phyloP scores from a whole-genome alignment of 1,140 invertebrate species.

The Mylabris phalerata region DNA sequence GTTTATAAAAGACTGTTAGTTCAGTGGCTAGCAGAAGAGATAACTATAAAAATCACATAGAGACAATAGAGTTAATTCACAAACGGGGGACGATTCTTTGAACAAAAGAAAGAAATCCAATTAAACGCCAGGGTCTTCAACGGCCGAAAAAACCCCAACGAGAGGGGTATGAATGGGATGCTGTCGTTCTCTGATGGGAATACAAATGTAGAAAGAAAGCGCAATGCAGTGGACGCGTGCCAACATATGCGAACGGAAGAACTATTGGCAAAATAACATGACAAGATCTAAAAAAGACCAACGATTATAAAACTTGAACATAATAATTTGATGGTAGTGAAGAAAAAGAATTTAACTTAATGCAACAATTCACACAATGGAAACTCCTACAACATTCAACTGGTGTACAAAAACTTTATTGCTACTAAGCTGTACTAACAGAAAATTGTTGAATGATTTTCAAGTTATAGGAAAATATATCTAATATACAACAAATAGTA shows the following conservation, averaged over 20 bases:
- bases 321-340: background rate
- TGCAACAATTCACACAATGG: background rate
- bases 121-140: slow-evolving; percentile 21
- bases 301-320: background rate
- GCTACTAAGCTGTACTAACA: too few relatives aligned
- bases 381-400: background rate
- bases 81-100: slow-evolving; percentile 19
- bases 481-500: too few relatives aligned
- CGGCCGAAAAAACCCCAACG: background rate
- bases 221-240: slow-evolving; percentile 16
- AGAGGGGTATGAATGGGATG: slow-evolving; percentile 10
- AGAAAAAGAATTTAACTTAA: background rate
- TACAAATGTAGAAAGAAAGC: slow-evolving; percentile 24
- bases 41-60: too few relatives aligned
- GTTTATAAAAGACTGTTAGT: too few relatives aligned
- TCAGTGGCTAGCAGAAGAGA: too few relatives aligned
- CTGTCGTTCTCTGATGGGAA: slow-evolving; percentile 21
- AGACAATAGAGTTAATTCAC: slow-evolving; percentile 33
- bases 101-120: slow-evolving; percentile 32
- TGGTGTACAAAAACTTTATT: background rate
- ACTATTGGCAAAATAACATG: slow-evolving; percentile 9
- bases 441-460: too few relatives aligned
- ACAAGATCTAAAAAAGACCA: background rate
- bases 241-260: slow-evolving; percentile 6
- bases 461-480: too few relatives aligned